Evolutionary conservation across 2,113 vertebrate species (phyloP), one percentile per base, ranked within the genome.

Genomic region (Columba janthina): DNA sequence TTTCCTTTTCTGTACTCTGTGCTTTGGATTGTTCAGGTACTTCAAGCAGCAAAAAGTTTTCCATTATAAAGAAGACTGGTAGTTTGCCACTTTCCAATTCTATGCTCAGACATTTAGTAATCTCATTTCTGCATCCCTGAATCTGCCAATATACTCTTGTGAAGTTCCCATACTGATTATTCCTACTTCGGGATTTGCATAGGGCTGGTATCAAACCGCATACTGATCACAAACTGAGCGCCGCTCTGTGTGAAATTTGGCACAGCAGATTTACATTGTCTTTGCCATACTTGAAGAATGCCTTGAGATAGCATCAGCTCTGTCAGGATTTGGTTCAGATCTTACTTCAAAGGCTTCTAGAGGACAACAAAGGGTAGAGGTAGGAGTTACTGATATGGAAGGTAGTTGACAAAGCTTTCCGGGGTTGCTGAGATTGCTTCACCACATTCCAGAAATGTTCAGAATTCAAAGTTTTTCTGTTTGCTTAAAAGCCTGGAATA

Each of bases 291-390:
- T 64, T 64, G 42, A 94, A 74, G 61, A 84, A 61, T 76, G 42
- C 24, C 31, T 91, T 89, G 48, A 93, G 66, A 90, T 77, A 85
- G 8, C 62, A 92, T 67, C 62, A 80, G 4, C 26, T 77, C 36
- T 77, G 10, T 25, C 66, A 90, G 48, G 56, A 77, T 85, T 91
- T 87, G 25, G 81, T 87, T 81, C 40, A 75, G 57, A 53, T 87
- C 78, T 83, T 81, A 53, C 48, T 94, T 92, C 87, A 66, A 91
- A 96, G 31, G 19, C 26, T 83, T 92, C 40, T 72, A 58, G 64
- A 86, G 62, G 44, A 74, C 51, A 78, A 6, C 4, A 71, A 64
- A 64, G 19, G 2, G 1, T 21, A 14, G 22, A 60, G 32, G 48
- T 22, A 36, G 32, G n/a, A 77, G 38, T 48, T 54, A 31, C 17